phyloP scores from a whole-genome alignment of 2,888 invertebrate genomes.

The Lasioglossum pauxillum region DNA sequence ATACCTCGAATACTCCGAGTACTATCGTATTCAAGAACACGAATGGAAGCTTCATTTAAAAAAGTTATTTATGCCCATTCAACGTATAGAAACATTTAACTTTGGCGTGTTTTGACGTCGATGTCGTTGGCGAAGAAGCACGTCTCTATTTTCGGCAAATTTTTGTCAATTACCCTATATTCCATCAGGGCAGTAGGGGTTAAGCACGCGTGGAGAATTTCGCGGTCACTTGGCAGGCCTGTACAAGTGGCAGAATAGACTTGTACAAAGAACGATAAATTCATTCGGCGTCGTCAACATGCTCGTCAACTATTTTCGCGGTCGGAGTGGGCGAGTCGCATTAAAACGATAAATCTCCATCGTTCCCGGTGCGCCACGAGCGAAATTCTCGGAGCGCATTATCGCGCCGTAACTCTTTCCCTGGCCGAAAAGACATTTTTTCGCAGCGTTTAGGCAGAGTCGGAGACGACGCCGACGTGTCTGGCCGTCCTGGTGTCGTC shows the following conservation, averaged over 20 bases:
- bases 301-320: slow-evolving; percentile 35
- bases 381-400: slow-evolving; percentile 41
- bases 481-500: slow-evolving; percentile 16
- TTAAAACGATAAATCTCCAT: slow-evolving; percentile 43
- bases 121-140: no score
- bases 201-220: background rate
- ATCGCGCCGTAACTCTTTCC: slow-evolving; percentile 43
- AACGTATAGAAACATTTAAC: background rate
- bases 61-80: background rate
- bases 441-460: slow-evolving; percentile 4
- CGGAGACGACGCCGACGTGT: slow-evolving; percentile 35
- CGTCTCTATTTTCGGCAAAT: no score
- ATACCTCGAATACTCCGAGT: background rate
- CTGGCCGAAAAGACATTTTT: slow-evolving; percentile 14
- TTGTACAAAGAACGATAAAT: slow-evolving; percentile 30
- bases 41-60: background rate
- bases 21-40: background rate
- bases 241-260: background rate
- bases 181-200: no score
- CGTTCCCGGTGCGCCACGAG: slow-evolving; percentile 9
- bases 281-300: slow-evolving; percentile 7
- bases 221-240: background rate
- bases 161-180: no score
- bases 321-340: slow-evolving; percentile 35
- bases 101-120: background rate